These are phyloP conservation scores for Arizona elegans DNA, from an alignment of 2,113 vertebrate species.

Conservation along the genomic window DNA sequence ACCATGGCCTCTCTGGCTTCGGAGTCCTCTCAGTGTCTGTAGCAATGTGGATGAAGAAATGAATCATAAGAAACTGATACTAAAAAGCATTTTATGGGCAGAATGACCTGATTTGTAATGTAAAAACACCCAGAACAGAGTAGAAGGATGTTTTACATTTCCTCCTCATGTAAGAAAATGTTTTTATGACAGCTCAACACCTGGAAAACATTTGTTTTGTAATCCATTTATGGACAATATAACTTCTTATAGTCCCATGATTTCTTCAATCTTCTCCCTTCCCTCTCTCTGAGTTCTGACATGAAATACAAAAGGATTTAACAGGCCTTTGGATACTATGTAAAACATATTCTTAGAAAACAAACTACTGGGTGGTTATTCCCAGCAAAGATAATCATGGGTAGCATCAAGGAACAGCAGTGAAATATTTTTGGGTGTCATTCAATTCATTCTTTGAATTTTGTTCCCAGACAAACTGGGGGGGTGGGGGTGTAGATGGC, in stretches of 20 bases:
- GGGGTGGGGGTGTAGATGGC: neutral
- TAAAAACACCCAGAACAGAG: neutral
- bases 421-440: neutral
- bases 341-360: neutral
- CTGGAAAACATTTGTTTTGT: neutral
- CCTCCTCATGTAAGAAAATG: neutral
- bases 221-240: neutral
- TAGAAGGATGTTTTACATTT: neutral
- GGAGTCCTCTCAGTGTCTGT: slow-evolving; percentile 65
- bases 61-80: neutral
- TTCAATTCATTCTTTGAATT: neutral
- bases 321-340: neutral
- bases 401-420: neutral
- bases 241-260: neutral
- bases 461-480: neutral
- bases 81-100: neutral
- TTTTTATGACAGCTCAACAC: neutral
- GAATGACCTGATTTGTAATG: neutral
- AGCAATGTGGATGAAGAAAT: neutral
- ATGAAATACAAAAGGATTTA: neutral
- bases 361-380: neutral
- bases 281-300: neutral
- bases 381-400: neutral
- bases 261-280: neutral
- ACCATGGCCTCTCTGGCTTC: slow-evolving; percentile 56